Evolutionary conservation across 2,797 vertebrate species (phyloP).

Genomic region (Hozukius guyotensis): DNA sequence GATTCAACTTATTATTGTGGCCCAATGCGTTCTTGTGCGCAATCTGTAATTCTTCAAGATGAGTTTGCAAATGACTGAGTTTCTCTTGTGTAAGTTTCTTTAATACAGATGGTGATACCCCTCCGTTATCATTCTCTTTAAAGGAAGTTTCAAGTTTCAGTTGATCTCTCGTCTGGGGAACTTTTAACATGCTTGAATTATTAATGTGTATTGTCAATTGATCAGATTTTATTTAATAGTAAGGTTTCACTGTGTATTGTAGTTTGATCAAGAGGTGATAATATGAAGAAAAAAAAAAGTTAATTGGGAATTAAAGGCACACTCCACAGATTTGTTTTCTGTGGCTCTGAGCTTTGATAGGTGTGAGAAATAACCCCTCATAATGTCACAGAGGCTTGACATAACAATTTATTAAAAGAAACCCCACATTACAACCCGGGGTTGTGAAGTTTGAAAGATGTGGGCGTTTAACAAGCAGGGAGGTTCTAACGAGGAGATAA

Average conservation of each 20-base stretch:
- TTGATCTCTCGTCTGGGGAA: background rate
- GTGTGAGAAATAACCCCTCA: background rate
- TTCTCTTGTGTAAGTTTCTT: background rate
- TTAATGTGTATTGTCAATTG: background rate
- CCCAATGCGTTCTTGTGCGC: background rate
- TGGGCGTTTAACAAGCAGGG: background rate
- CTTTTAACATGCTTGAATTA: background rate
- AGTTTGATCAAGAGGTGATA: background rate
- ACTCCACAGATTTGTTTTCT: no score
- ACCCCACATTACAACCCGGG: no score
- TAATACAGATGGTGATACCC: background rate
- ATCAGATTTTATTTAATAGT: background rate
- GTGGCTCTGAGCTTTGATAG: no score
- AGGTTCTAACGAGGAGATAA: background rate
- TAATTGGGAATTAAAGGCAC: background rate
- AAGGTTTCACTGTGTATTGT: background rate
- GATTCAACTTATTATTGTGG: no score
- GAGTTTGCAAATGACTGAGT: background rate
- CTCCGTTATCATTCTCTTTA: background rate
- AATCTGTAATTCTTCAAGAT: background rate
- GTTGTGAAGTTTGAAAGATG: background rate
- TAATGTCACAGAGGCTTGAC: rapidly evolving
- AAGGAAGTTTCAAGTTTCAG: background rate
- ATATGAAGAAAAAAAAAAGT: rapidly evolving
- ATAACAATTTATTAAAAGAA: background rate